Percentiles rank a stretch among this genome's conserved stretches.
Evolutionary conservation across 2,797 vertebrate species (phyloP).

Genomic region (Intellagama lesueurii): DNA sequence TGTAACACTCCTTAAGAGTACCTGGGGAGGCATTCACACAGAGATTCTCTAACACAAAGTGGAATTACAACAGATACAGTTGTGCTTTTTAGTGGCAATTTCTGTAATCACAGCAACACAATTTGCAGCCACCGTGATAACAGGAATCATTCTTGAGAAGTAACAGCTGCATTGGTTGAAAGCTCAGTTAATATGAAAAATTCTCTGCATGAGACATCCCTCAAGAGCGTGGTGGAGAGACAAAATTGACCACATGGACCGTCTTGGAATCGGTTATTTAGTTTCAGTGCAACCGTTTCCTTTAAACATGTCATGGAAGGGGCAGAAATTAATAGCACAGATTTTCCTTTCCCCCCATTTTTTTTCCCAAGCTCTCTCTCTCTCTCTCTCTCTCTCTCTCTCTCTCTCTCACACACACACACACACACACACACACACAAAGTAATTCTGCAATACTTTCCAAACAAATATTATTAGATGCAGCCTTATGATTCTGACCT

Average conservation of each 20-base stretch:
- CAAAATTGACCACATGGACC: conserved; percentile 4
- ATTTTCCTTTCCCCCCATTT: neutral
- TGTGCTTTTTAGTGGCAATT: conserved; percentile 3
- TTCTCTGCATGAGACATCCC: conserved; percentile 7
- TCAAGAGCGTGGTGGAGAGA: neutral
- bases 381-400: neutral
- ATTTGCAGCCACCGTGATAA: conserved; percentile 19
- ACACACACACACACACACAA: neutral
- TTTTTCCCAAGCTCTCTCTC: neutral
- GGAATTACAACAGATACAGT: conserved; percentile 7
- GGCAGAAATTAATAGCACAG: neutral
- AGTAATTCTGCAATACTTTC: conserved; percentile 37
- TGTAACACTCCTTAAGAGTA: neutral
- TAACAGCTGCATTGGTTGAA: conserved; percentile 15
- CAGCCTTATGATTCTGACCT: conserved; percentile 34
- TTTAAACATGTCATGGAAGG: conserved; percentile 8
- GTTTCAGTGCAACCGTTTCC: conserved; percentile 10
- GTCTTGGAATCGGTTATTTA: conserved; percentile 16
- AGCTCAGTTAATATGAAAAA: conserved; percentile 32
- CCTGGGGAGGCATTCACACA: neutral
- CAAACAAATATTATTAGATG: conserved; percentile 28
- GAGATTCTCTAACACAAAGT: neutral
- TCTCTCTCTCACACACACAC: neutral
- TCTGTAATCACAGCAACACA: conserved; percentile 30
- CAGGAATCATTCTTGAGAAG: conserved; percentile 28